Evolutionary conservation across 2,888 invertebrate genomes (phyloP), one percentile per base, ranked within the genome.

Genomic region (Limenitis camilla): DNA sequence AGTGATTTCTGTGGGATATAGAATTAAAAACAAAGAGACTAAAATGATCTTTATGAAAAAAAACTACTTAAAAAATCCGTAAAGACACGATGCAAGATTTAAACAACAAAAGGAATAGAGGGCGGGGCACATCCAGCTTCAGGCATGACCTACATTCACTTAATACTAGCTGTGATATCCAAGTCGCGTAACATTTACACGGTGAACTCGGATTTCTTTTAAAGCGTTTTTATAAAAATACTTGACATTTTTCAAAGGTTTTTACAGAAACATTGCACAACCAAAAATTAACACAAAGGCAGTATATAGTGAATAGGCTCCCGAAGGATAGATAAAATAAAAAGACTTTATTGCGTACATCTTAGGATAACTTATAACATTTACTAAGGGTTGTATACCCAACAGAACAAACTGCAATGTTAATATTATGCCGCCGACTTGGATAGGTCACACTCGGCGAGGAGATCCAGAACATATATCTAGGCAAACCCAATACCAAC

Each of bases 61-160:
- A 44, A 27, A 28, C 27, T 38, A 43, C 32, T 52, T 47, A 38
- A 48, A 53, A 40, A 44, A 30, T 43, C 40, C 49, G 28, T 45
- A 30, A 36, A 49, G 8, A 35, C 35, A 35, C 28, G 27, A 29
- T 31, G 39, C 1, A 33, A 43, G 31, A 36, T 49, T 44, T 39
- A 33, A 39, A 44, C 39, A 44, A 53, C 51, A 53, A 43, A 48
- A 42, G 42, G 35, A 29, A 40, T 19, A 9, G 33, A 51, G 50
- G 50, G 51, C 40, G 51, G 45, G 45, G 48, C 48, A 19, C 38
- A 42, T 36, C 42, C 31, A 27, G 47, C 40, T 41, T 38, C 33
- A 50, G 50, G 50, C 50, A 6, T 44, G 53, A 53, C 53, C 53
- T 53, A 53, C 43, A 51, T 53, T 44, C 42, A 48, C 48, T 49